Evolutionary conservation across 2,888 invertebrate species (phyloP).

Genomic region (Spisula solida): DNA sequence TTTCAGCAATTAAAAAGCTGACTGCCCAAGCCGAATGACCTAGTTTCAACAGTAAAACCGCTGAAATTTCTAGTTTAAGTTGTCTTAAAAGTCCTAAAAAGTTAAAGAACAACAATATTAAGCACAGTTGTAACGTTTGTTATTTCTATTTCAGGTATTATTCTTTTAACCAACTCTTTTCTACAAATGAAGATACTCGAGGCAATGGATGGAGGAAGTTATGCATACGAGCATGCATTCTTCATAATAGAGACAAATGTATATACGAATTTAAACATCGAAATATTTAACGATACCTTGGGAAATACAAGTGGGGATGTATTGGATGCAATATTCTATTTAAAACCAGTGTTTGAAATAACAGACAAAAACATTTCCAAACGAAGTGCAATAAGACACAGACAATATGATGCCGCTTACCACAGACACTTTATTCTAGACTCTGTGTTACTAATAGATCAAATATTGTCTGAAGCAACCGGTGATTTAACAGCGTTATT

Average conservation of each 20-base stretch:
- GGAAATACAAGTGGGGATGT: slow-evolving; percentile 28
- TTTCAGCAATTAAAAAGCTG: no score
- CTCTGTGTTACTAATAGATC: slow-evolving; percentile 26
- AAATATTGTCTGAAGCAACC: not conserved
- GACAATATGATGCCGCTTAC: not conserved
- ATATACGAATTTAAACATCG: slow-evolving; percentile 39
- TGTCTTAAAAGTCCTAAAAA: no score
- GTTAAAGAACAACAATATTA: no score
- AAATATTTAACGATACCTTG: slow-evolving; percentile 21
- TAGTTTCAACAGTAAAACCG: no score
- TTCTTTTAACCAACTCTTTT: slow-evolving; percentile 42
- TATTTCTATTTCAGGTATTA: slow-evolving; percentile 58
- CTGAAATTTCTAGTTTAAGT: no score
- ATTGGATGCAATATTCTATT: slow-evolving; percentile 42
- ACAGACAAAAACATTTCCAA: not conserved
- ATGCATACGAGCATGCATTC: slow-evolving; percentile 55
- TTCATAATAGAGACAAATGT: slow-evolving; percentile 59
- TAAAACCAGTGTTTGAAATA: slow-evolving; percentile 36
- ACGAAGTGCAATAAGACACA: slow-evolving; percentile 9
- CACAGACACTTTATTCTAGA: slow-evolving; percentile 26
- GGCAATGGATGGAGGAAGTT: not conserved
- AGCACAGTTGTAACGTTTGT: not conserved
- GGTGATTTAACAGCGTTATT: slow-evolving; percentile 38
- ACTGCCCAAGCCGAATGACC: no score
- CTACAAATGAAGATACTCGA: slow-evolving; percentile 49